Evolutionary conservation across 2,797 vertebrate species (phyloP).

Genomic region (Tamandua tetradactyla): DNA sequence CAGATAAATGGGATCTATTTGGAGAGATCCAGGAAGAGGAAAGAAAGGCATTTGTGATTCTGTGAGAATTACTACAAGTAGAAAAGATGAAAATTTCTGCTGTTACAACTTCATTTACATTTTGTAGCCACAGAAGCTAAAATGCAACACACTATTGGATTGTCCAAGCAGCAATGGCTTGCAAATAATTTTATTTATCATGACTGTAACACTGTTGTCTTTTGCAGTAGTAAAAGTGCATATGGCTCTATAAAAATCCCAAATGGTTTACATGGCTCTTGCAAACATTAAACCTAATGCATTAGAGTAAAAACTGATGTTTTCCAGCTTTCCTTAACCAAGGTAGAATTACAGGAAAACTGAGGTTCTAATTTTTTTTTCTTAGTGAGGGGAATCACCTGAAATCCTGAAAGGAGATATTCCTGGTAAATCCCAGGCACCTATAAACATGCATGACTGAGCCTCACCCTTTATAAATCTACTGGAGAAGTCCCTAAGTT

Average conservation of each 20-base stretch:
- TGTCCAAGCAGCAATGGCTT: conserved; percentile 54
- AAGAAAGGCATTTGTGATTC: conserved; percentile 76
- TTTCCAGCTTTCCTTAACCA: conserved; percentile 65
- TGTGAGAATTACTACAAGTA: conserved; percentile 74
- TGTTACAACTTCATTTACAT: conserved; percentile 72
- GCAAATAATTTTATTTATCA: conserved; percentile 75
- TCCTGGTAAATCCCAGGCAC: conserved; percentile 24
- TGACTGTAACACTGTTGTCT: conserved; percentile 70
- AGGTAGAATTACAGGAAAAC: conserved; percentile 24
- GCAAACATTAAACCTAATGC: conserved; percentile 66
- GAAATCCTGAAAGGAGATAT: neutral
- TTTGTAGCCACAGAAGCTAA: conserved; percentile 66
- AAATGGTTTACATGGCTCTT: conserved; percentile 67
- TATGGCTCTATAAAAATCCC: conserved; percentile 72
- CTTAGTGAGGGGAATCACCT: conserved; percentile 37
- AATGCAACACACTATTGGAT: conserved; percentile 52
- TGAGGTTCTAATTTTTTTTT: neutral
- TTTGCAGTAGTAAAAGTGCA: conserved; percentile 72
- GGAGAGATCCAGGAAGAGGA: conserved; percentile 84
- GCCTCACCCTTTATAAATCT: conserved; percentile 31
- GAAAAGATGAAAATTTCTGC: conserved; percentile 74
- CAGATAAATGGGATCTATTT: conserved; percentile 88
- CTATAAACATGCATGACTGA: conserved; percentile 30
- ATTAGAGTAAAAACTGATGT: conserved; percentile 71
- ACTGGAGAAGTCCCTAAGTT: neutral